phyloP scores from a whole-genome alignment of 2,888 invertebrate species.

The Gisinianus flammeolus region DNA sequence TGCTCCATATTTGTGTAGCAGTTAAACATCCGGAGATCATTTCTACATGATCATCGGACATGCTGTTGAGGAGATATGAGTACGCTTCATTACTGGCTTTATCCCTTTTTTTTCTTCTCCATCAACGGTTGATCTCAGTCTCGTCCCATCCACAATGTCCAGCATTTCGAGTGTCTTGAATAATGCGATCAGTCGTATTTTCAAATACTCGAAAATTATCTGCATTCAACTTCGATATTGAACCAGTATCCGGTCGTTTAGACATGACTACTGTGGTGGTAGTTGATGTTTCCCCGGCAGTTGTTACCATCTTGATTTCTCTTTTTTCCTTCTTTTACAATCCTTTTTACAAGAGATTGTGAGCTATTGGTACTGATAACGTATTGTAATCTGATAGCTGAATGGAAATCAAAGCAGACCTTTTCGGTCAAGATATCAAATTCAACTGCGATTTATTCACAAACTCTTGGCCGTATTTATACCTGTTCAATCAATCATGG shows the following conservation, averaged over 20 bases:
- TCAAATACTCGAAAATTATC: slow-evolving; percentile 47
- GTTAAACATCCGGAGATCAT: slow-evolving; percentile 40
- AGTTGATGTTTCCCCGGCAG: neutral
- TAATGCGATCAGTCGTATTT: slow-evolving; percentile 38
- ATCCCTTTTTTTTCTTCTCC: slow-evolving; percentile 42
- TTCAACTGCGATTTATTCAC: no score
- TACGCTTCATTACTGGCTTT: slow-evolving; percentile 40
- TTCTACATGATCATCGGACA: slow-evolving; percentile 45
- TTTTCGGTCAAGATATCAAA: no score
- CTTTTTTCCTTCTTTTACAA: no score
- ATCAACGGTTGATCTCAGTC: slow-evolving; percentile 10
- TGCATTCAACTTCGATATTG: slow-evolving; percentile 41
- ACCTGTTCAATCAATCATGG: no score
- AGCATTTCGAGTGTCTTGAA: slow-evolving; percentile 32
- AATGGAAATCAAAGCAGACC: no score
- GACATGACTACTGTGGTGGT: neutral
- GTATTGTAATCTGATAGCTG: no score
- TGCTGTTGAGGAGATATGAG: slow-evolving; percentile 32
- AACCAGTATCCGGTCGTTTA: slow-evolving; percentile 32
- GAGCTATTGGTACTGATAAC: no score
- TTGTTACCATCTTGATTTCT: neutral
- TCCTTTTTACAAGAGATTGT: no score
- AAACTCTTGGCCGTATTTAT: no score
- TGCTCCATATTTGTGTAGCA: slow-evolving; percentile 42
- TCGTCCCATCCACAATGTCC: slow-evolving; percentile 42